A percentile compares a stretch with the other conserved stretches of the same genome.
Evolutionary conservation across 2,888 invertebrate genomes (phyloP).

Genomic region (Chrysomela aeneicollis): DNA sequence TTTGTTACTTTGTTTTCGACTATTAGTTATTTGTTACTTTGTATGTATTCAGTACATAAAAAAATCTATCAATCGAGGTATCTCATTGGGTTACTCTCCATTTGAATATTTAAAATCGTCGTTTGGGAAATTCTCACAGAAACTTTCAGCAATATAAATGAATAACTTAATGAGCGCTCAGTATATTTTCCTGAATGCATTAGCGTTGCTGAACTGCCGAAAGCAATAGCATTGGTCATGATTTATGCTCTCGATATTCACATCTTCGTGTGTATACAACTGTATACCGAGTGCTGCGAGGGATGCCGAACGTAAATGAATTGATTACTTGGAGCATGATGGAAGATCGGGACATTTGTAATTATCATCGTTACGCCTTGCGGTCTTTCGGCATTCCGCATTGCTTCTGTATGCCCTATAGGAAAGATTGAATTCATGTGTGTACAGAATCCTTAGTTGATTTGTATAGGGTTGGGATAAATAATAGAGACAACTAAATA

Average conservation of each 20-base stretch:
- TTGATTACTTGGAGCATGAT: slow-evolving; percentile 5
- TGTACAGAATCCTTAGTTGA: not conserved
- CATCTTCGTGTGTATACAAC: not conserved
- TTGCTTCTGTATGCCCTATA: slow-evolving; percentile 17
- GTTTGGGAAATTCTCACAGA: no score
- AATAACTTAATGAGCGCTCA: no score
- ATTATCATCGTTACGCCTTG: slow-evolving; percentile 38
- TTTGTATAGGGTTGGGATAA: not conserved
- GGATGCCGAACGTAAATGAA: slow-evolving; percentile 26
- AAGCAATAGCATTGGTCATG: not conserved
- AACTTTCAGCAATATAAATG: no score
- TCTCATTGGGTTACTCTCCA: no score
- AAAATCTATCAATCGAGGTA: no score
- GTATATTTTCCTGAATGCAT: no score
- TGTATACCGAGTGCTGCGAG: slow-evolving; percentile 16
- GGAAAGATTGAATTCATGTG: not conserved
- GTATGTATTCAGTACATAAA: no score
- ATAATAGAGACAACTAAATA: no score
- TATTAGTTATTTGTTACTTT: no score
- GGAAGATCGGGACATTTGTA: slow-evolving; percentile 6
- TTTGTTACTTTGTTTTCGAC: no score
- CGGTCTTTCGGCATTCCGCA: slow-evolving; percentile 30
- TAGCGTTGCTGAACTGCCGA: no score
- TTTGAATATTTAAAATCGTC: no score
- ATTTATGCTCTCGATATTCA: not conserved